Evolutionary conservation across 2,113 vertebrate species (phyloP).

Genomic region (Elachura formosa): DNA sequence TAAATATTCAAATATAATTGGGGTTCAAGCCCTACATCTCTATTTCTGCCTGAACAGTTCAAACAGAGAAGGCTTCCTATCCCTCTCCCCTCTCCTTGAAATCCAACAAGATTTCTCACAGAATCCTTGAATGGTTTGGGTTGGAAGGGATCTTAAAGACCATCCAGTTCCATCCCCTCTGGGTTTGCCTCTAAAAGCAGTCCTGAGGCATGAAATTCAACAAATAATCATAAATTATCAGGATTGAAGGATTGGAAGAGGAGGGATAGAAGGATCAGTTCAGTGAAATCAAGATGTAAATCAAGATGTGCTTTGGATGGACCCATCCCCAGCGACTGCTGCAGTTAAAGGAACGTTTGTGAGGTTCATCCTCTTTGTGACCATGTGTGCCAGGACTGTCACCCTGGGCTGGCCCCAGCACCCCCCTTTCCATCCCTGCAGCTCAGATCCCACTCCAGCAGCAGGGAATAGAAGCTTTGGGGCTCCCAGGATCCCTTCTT

Average conservation of each 20-base stretch:
- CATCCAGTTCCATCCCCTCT: fast-evolving
- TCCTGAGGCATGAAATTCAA: neutral
- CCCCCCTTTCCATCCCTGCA: neutral
- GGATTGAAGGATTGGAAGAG: neutral
- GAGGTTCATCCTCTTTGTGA: neutral
- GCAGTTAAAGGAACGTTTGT: neutral
- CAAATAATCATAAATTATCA: neutral
- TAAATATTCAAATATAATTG: constrained; percentile 42
- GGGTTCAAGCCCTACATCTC: constrained; percentile 29
- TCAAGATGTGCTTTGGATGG: neutral
- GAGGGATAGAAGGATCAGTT: neutral
- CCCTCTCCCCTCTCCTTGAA: neutral
- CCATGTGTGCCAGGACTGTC: neutral
- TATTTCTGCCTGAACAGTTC: neutral
- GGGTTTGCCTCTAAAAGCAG: neutral
- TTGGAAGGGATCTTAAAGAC: neutral
- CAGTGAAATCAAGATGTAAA: neutral
- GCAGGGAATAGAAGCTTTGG: neutral
- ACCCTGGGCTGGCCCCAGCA: neutral
- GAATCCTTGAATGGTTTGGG: neutral
- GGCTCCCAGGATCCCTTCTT: neutral
- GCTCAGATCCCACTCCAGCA: neutral
- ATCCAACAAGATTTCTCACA: neutral
- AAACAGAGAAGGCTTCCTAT: neutral
- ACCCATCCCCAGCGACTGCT: neutral